Base-by-base conservation (phyloP, 2,797 vertebrate species). In the Macropodus opercularis region DNA sequence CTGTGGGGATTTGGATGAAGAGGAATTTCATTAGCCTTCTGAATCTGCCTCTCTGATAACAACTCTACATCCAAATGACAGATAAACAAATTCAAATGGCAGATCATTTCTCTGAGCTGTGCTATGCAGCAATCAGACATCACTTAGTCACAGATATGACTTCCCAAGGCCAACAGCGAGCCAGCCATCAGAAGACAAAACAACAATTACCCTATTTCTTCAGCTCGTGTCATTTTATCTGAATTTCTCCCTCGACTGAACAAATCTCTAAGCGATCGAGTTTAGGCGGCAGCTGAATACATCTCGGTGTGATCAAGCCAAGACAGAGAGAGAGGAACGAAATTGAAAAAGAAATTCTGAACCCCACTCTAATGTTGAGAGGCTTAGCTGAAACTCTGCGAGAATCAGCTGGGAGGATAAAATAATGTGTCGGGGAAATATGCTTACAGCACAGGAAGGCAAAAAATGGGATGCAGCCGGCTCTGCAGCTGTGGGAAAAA, bases 371-470 rank as follows among this genome's bases (percentile, higher is more conserved):
- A 71, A 86, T 73, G 77, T 62, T 51, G 47, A 72, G 36, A 77
- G 76, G 78, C 83, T 90, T 89, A 87, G 79, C 80, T 72, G 69
- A 42, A 83, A 76, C 59, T 75, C 60, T 1, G n/a, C 51, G 36
- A 61, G 78, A 77, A 71, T 80, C 57, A 69, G 72, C 72, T 53
- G 56, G 61, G 42, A 66, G 70, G 79, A 84, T 81, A 48, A 86
- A 83, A 80, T 83, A 86, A 86, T 68, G 78, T 72, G 83, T 83
- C 74, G 63, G 71, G 61, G 53, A 87, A 88, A 90, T 79, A 85
- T 81, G 88, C 81, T 87, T 85, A 85, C 50, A 78, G 71, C 73
- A 74, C 67, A 80, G 72, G 71, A 77, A 56, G 55, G 59, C 43
- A 38, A 64, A 71, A 32, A 80, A 80, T 44, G 40, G 63, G 74